Base-by-base conservation (phyloP, 2,888 invertebrate genomes). In the Volucella inanis region DNA sequence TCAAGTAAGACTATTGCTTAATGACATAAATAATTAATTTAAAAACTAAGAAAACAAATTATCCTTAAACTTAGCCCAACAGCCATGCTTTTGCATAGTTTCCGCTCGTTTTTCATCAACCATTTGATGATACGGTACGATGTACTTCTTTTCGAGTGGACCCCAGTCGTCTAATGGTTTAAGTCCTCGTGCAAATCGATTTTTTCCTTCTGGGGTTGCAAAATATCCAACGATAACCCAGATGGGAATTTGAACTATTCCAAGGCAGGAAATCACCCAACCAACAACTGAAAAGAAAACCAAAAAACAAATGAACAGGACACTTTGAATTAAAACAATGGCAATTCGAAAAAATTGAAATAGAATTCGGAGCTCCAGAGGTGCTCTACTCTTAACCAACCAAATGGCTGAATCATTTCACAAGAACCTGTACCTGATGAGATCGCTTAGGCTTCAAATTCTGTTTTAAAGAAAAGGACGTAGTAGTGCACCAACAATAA, bases 231-330 rank as follows among this genome's bases (percentile, higher is more conserved):
- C 87, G n/a, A 89, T 87, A 31, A 88, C 92, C 91, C 92, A 92
- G 61, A 92, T 85, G 10, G 93, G 83, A 3, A 94, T 92, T 88
- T 94, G 94, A 0, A 93, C 87, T 47, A 93, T 90, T 54, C 93
- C 94, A 78, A 94, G 90, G 9, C 91, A 90, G 1, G 93, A 91
- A 2, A 94, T 88, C n/a, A 91, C 90, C 93, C 93, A 93, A 18
- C 93, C 93, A 71, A 92, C 91, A 31, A 89, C 92, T 90, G 84
- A 4, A 86, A 81, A 2, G 0, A 49, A 50, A 15, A 2, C 45
- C 1, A 50, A 52, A 71, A 47, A 39, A n/a, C 61, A 38, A 31
- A 11, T 15, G 12, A 31, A 14, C 45, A 52, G 41, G 9, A 18
- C 6, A 2, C 1, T 8, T 4, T 18, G 31, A 31, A 31, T 31